Base-by-base conservation (phyloP, 2,797 vertebrate species). In the Arnoldichthys spilopterus region DNA sequence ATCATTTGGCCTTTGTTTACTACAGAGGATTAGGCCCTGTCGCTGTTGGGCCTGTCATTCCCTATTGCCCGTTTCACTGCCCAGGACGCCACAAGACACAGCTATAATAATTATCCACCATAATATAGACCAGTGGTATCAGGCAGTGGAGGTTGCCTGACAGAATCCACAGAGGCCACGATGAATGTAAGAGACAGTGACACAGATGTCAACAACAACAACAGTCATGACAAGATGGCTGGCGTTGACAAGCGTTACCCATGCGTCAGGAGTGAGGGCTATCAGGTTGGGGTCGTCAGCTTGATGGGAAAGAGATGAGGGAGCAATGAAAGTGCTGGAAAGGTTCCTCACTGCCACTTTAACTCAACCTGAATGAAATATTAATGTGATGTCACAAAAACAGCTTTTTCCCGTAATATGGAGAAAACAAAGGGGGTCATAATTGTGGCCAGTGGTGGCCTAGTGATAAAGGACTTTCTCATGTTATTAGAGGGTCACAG, bases 1-100 rank as follows among this genome's bases (percentile, higher is more conserved):
- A 84, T 88, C 59, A 79, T 88, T 90, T 75, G 75, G 78, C 71
- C 85, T 74, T 82, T 82, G 83, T 87, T 87, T 88, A 83, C 83
- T 43, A 76, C 74, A 24, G 63, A 64, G 77, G 84, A 87, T 87
- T 83, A 87, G 75, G 37, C 68, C 81, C 30, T 47, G 61, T 61
- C 45, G 58, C 70, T 51, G 64, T 74, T 62, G 77, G 75, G 68
- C 67, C 77, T 45, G 79, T 84, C 82, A 77, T 32, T 54, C 62
- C 70, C 78, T 77, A 82, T 84, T 63, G 26, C 66, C 16, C 20
- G 20, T 79, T 76, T 80, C 74, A 45, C 40, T 30, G 72, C 28
- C 72, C 67, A n/a, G 76, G 76, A 85, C 43, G 22, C 49, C 51
- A 58, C 63, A 34, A 78, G 61, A 51, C 54, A 53, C 53, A 28